Conservation (phyloP, 2,888 invertebrate species). For the Cheilosia soror region DNA sequence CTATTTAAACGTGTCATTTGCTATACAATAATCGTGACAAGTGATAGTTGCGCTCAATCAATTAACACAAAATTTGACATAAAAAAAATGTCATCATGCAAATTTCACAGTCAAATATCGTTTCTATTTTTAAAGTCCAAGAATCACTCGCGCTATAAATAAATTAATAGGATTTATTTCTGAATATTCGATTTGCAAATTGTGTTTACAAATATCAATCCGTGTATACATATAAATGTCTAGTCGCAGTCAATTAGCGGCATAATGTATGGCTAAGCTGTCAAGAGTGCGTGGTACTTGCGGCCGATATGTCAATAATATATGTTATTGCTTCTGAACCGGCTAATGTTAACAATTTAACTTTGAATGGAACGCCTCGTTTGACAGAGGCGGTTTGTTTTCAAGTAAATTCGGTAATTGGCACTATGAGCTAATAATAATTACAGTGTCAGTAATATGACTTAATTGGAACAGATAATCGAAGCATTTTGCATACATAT, state of each 20-base stretch:
- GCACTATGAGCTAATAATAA: not conserved
- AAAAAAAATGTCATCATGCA: too few relatives aligned
- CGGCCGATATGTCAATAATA: not conserved
- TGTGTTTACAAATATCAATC: conserved; percentile 25
- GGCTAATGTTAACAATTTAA: not conserved
- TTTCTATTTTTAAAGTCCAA: too few relatives aligned
- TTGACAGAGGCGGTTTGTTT: not conserved
- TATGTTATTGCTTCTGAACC: too few relatives aligned
- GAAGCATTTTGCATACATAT: not conserved
- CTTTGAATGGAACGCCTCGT: not conserved
- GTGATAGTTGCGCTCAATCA: too few relatives aligned
- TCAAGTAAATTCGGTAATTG: not conserved
- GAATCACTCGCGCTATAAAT: conserved; percentile 19
- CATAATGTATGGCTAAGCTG: not conserved
- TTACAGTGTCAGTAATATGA: not conserved
- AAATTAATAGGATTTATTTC: conserved; percentile 11
- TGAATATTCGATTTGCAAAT: conserved; percentile 29
- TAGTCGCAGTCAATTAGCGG: conserved; percentile 37
- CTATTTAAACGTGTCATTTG: conserved; percentile 21
- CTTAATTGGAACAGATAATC: not conserved
- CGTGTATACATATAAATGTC: not conserved
- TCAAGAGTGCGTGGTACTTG: not conserved
- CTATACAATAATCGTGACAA: not conserved
- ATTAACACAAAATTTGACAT: too few relatives aligned
- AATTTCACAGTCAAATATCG: too few relatives aligned